A percentile compares a stretch with the other conserved stretches of the same genome.
Evolutionary conservation across 1,140 invertebrate genomes (phyloP).

Genomic region (Drosophila takahashii): DNA sequence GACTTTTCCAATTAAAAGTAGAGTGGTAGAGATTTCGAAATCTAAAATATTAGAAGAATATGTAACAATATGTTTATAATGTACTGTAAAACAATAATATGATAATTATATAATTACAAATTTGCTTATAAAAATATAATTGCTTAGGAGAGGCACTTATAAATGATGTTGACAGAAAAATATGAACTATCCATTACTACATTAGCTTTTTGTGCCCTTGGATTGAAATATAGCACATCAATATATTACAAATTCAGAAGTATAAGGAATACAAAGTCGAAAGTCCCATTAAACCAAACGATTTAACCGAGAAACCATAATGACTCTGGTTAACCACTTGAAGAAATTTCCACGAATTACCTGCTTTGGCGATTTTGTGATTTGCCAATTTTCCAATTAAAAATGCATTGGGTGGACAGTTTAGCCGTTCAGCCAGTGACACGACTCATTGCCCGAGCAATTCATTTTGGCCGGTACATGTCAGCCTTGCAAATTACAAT

Average conservation of each 20-base stretch:
- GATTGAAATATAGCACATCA: too few species aligned
- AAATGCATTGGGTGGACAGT: constrained; percentile 61
- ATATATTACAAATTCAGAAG: neutral
- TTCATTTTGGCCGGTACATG: constrained; percentile 57
- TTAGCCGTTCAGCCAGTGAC: constrained; percentile 49
- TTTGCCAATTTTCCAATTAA: constrained; percentile 63
- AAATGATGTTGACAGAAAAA: too few species aligned
- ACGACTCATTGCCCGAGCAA: constrained; percentile 45
- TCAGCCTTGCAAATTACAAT: constrained; percentile 80
- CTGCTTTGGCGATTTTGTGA: constrained; percentile 10
- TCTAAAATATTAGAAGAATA: too few species aligned
- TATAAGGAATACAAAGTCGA: neutral
- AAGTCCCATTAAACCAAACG: neutral
- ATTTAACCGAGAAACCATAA: neutral
- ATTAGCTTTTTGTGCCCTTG: too few species aligned
- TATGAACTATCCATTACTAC: too few species aligned
- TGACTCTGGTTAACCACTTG: constrained; percentile 16
- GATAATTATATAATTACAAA: too few species aligned
- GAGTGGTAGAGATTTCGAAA: neutral
- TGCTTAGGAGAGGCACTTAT: too few species aligned
- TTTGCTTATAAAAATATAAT: too few species aligned
- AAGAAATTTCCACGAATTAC: constrained; percentile 21
- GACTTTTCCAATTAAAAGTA: constrained; percentile 18
- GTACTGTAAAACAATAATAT: too few species aligned
- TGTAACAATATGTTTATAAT: too few species aligned